Evolutionary conservation across 2,113 vertebrate species (phyloP), one percentile per base, ranked within the genome.

Genomic region (Microcebus griseorufus): DNA sequence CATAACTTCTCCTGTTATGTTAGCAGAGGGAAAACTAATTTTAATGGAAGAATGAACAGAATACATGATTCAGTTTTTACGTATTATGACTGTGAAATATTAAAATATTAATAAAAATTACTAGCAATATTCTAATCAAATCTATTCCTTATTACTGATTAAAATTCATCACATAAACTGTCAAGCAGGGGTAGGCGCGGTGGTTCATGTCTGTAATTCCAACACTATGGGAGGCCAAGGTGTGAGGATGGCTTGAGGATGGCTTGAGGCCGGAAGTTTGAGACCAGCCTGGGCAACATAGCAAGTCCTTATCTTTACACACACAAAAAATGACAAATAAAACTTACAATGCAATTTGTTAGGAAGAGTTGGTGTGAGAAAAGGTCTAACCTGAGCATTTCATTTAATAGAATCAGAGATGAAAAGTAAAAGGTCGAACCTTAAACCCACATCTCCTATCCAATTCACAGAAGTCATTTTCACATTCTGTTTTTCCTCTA

Each of bases 21-120:
- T 83, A 96, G n/a, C 39, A 92, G 39, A 94, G 10, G 51, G 16
- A 87, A 97, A 88, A 85, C 76, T 76, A 94, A 12, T 89, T 95
- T 96, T 14, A 96, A 62, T 45, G 51, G 22, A 93, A 88, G 51
- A 70, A 93, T 60, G n/a, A 93, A 91, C 34, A 92, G 16, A 73
- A 72, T n/a, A 53, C 42, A 69, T n/a, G 23, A 80, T 88, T 93
- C 25, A 58, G 37, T 67, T 88, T 93, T 91, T 69, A 78, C n/a
- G 17, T 69, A 75, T 83, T 53, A 73, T 17, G 8, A 62, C 27
- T 95, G 86, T 60, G 55, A 94, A 95, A 84, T 23, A 78, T 18
- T 84, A 80, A n/a, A 79, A 42, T 70, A 55, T 42, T 32, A 20
- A 95, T 91, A 88, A 95, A 94, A 88, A 85, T 42, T 13, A 70